Evolutionary conservation across 2,113 vertebrate genomes (phyloP).

Genomic region (Phocoena sinus): DNA sequence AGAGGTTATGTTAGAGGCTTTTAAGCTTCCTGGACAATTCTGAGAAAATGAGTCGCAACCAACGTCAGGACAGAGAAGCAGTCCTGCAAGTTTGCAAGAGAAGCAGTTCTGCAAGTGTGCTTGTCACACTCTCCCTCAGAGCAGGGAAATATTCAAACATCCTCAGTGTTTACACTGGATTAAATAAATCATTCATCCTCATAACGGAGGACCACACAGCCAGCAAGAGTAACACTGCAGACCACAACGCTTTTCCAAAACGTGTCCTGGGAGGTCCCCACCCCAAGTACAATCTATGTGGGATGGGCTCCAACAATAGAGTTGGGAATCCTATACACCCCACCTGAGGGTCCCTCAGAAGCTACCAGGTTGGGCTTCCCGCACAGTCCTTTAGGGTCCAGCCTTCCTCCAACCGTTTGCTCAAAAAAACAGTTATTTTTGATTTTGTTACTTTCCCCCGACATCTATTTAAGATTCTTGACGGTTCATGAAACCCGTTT

Average conservation of each 20-base stretch:
- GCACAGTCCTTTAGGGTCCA: not conserved
- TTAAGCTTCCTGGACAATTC: no score
- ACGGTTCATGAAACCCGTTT: not conserved
- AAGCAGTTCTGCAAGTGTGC: no score
- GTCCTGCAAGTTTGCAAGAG: no score
- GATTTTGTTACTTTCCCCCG: not conserved
- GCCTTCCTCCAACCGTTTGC: not conserved
- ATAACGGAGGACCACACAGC: not conserved
- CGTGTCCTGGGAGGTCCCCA: not conserved
- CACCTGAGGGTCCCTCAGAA: not conserved
- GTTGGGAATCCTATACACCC: not conserved
- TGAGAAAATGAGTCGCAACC: no score
- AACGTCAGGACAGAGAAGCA: no score
- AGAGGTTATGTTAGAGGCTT: no score
- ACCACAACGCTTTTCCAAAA: fast-evolving
- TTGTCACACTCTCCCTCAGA: no score
- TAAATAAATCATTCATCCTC: not conserved
- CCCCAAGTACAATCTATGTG: not conserved
- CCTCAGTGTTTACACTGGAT: no score
- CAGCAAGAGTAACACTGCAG: fast-evolving
- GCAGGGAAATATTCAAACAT: no score
- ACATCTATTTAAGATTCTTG: not conserved
- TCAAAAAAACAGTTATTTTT: not conserved
- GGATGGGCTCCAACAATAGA: not conserved
- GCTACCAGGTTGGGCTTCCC: no score